phyloP scores from a whole-genome alignment of 2,888 invertebrate genomes.

The Apodemia duryi region DNA sequence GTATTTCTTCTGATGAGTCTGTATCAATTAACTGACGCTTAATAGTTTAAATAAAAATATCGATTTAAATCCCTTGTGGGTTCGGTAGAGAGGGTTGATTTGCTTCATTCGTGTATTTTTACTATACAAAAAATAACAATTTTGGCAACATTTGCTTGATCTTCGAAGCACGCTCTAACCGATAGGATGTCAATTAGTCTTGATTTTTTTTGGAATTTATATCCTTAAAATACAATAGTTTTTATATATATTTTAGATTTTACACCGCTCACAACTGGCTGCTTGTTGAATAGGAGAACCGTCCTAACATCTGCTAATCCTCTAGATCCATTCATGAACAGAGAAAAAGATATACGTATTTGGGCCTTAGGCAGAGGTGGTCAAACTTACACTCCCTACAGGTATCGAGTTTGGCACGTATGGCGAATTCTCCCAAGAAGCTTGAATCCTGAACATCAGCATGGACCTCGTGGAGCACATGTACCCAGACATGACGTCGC shows the following conservation, averaged over 20 bases:
- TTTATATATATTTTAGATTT: constrained; percentile 37
- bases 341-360: constrained; percentile 43
- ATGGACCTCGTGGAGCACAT: constrained; percentile 48
- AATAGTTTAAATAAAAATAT: too few species aligned
- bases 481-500: constrained; percentile 46
- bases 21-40: too few species aligned
- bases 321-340: constrained; percentile 39
- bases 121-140: too few species aligned
- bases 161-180: too few species aligned
- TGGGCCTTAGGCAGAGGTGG: constrained; percentile 48
- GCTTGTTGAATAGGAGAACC: constrained; percentile 43
- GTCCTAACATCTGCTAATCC: constrained; percentile 46
- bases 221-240: too few species aligned
- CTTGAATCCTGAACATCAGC: constrained; percentile 50
- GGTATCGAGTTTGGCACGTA: constrained; percentile 47
- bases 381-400: constrained; percentile 38
- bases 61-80: too few species aligned
- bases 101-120: too few species aligned
- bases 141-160: too few species aligned
- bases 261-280: constrained; percentile 39
- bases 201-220: too few species aligned
- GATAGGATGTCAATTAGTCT: too few species aligned
- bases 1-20: too few species aligned
- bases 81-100: too few species aligned
- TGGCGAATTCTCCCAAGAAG: constrained; percentile 44